A percentile compares a stretch with the other conserved stretches of the same genome.
These are phyloP conservation scores for Canis aureus DNA, from an alignment of 2,113 vertebrate genomes.

Conservation along the genomic window DNA sequence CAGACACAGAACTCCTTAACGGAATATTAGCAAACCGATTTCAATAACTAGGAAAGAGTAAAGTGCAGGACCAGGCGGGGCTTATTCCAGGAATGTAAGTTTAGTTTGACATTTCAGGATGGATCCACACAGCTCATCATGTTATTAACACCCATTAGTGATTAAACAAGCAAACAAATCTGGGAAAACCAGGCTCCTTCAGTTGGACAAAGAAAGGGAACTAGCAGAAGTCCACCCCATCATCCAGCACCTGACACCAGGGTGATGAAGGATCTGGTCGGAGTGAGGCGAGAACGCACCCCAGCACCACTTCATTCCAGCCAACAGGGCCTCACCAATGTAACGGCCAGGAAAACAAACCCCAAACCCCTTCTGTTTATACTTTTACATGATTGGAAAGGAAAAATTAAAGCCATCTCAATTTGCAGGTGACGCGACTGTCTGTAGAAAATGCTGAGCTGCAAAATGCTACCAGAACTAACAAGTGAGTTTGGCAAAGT, in stretches of 20 bases:
- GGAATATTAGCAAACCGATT: not conserved
- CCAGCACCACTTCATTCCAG: rapidly evolving
- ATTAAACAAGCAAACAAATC: not conserved
- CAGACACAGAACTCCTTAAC: not conserved
- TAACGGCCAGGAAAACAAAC: not conserved
- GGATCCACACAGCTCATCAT: too few relatives aligned
- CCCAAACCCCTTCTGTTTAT: not conserved
- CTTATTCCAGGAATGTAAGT: not conserved
- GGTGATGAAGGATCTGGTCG: rapidly evolving
- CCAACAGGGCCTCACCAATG: rapidly evolving
- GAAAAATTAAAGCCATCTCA: not conserved
- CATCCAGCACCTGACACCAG: too few relatives aligned
- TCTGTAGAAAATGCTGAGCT: not conserved
- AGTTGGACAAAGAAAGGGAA: not conserved
- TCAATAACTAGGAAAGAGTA: rapidly evolving
- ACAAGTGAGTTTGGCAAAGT: not conserved
- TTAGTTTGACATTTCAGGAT: not conserved
- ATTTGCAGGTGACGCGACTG: not conserved
- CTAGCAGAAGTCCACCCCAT: too few relatives aligned
- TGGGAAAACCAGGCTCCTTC: not conserved
- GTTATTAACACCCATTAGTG: not conserved
- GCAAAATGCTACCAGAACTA: not conserved
- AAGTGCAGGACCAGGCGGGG: rapidly evolving
- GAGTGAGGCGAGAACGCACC: rapidly evolving
- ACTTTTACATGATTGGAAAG: not conserved